phyloP scores from a whole-genome alignment of 2,113 vertebrate species.

The Pseudopodoces humilis region DNA sequence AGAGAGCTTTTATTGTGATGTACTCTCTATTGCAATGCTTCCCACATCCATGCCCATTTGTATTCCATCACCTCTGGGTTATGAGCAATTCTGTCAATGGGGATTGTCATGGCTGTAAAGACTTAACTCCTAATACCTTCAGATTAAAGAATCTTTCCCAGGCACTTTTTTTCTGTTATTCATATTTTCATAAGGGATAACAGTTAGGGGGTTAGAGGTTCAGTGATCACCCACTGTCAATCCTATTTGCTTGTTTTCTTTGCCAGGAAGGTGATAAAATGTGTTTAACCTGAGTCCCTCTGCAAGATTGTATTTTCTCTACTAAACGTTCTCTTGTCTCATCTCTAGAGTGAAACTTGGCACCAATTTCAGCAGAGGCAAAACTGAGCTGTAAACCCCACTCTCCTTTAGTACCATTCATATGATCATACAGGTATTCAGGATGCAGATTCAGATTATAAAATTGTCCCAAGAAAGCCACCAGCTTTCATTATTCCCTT shows the following conservation, averaged over 20 bases:
- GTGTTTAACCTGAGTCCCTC: background rate
- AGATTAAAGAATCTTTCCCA: slow-evolving; percentile 45
- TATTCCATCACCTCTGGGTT: slow-evolving; percentile 30
- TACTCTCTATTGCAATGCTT: slow-evolving; percentile 7
- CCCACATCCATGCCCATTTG: slow-evolving; percentile 17
- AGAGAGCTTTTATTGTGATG: slow-evolving; percentile 29
- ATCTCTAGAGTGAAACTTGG: background rate
- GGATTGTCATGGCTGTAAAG: slow-evolving; percentile 33
- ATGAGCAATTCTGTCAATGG: slow-evolving; percentile 26
- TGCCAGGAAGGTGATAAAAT: background rate
- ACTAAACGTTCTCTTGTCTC: background rate
- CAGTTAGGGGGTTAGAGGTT: background rate
- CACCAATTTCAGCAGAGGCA: background rate
- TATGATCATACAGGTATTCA: background rate
- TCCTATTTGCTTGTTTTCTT: slow-evolving; percentile 9
- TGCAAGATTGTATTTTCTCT: background rate
- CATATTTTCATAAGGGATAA: background rate
- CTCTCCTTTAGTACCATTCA: background rate
- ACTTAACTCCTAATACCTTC: slow-evolving; percentile 34
- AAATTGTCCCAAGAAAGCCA: background rate
- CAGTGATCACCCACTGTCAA: background rate
- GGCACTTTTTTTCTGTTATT: background rate
- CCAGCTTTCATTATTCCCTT: background rate
- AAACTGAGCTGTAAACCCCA: background rate
- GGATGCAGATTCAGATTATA: background rate